Base-by-base conservation (phyloP, 53 echinoderm and acorn worm species). In the Apostichopus leukothele region DNA sequence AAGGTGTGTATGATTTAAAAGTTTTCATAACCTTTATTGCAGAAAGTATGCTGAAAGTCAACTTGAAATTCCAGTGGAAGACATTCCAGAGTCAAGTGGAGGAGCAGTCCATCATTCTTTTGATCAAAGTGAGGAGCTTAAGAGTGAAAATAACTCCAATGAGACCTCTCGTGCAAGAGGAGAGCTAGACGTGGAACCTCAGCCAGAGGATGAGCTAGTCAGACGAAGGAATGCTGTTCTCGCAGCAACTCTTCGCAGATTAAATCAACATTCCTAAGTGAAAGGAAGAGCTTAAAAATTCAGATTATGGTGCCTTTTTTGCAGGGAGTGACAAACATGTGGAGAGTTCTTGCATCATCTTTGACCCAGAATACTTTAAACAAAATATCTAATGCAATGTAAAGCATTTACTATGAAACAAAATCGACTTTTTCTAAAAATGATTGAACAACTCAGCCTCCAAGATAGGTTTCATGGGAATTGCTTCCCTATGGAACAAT, bases 171-270 rank as follows among this genome's bases (percentile, higher is more conserved):
- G 39, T 39, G 10, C 57, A 57, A 57, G 57, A 19, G 18, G 6
- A 18, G 71, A 71, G 20, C 5, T n/a, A 6, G 71, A 71, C 1
- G 71, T n/a, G 71, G 18, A 18, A 18, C 71, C 13, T 14, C 71
- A 16, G 6, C 18, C n/a, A 71, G 20, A 50, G 23, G 86, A 75
- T 50, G 92, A 91, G 11, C 88, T 92, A 26, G 86, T 87, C 50
- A 79, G 92, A 25, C 68, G 94, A 20, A 83, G 98, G 52, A 88
- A 90, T 5, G 93, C 90, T 6, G 94, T 95, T 0, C 85, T 94
- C 16, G 92, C 94, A 84, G 98, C 98, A 7, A 95, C 98, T 10
- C 90, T 95, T 4, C 87, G 95, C 10, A 86, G 98, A 61, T 90
- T 98, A 86, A 75, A 87, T 14, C 93, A 93, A 75, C 92, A 93